Percentiles rank a stretch among this genome's conserved stretches.
Evolutionary conservation across 2,888 invertebrate species (phyloP).

Genomic region (Campaea margaritaria): DNA sequence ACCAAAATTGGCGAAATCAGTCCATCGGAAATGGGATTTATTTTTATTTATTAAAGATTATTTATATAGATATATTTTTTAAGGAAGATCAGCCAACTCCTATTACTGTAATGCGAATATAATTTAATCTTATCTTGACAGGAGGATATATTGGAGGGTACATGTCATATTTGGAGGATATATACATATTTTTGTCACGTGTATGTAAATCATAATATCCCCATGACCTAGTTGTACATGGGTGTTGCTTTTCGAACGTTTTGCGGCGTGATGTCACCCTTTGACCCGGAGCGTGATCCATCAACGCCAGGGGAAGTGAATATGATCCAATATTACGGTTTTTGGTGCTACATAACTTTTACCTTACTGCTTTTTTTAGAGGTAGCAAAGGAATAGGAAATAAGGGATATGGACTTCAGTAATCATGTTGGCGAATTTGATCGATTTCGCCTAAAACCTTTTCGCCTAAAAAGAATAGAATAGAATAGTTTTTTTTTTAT

Average conservation of each 20-base stretch:
- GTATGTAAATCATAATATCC: slow-evolving; percentile 18
- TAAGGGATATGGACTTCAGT: neutral
- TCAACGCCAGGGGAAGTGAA: slow-evolving; percentile 40
- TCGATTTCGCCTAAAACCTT: no score
- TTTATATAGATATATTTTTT: no score
- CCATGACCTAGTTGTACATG: slow-evolving; percentile 35
- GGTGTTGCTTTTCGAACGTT: slow-evolving; percentile 29
- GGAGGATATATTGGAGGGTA: no score
- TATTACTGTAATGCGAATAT: no score
- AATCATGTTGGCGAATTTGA: no score
- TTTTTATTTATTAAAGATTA: no score
- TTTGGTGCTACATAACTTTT: slow-evolving; percentile 11
- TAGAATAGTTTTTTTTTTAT: no score
- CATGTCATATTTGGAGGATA: neutral
- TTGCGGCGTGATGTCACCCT: slow-evolving; percentile 35
- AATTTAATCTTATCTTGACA: neutral
- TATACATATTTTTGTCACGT: neutral
- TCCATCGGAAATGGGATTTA: no score
- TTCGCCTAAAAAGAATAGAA: no score
- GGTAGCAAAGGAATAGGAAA: neutral
- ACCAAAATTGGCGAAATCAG: no score
- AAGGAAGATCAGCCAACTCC: no score
- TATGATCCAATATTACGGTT: slow-evolving; percentile 34
- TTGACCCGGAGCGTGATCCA: slow-evolving; percentile 36
- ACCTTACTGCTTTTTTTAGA: neutral